A percentile compares a stretch with the other conserved stretches of the same genome.
Conservation (phyloP, 2,797 vertebrate species). For the Ispidina picta region DNA sequence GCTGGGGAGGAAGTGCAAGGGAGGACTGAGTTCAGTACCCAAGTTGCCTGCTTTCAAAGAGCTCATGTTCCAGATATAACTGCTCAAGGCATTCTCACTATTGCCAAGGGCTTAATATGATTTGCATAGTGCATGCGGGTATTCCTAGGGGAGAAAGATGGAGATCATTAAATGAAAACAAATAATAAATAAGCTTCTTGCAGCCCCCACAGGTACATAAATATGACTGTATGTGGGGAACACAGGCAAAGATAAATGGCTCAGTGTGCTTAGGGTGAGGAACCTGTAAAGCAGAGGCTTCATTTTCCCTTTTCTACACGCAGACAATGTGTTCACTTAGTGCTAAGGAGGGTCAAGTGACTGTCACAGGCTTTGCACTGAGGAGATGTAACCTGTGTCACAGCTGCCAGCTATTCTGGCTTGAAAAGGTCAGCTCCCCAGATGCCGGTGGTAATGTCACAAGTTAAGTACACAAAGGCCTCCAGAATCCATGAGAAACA, state of each 20-base stretch:
- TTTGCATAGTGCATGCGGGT: constrained; percentile 34
- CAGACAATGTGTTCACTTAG: background rate
- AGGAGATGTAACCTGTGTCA: constrained; percentile 2
- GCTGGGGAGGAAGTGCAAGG: background rate
- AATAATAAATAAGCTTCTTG: constrained; percentile 61
- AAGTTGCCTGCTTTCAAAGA: background rate
- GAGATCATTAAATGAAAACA: constrained; percentile 66
- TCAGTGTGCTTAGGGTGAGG: background rate
- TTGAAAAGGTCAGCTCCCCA: constrained; percentile 64
- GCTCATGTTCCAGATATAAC: background rate
- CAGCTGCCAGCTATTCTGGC: background rate
- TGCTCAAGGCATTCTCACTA: constrained; percentile 14
- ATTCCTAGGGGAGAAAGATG: constrained; percentile 37
- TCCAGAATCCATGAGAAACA: background rate
- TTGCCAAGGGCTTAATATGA: constrained; percentile 53
- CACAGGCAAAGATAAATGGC: background rate
- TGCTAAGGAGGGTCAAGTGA: constrained; percentile 42
- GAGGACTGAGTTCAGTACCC: background rate
- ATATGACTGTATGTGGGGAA: background rate
- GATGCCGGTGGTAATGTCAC: background rate
- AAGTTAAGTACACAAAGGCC: background rate
- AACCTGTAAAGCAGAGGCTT: background rate
- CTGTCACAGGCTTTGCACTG: background rate
- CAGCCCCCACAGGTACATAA: constrained; percentile 37
- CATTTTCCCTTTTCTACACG: background rate